These are phyloP conservation scores for Mesorhabditis spiculigera DNA, from an alignment of 2,888 invertebrate genomes.

Conservation along the genomic window DNA sequence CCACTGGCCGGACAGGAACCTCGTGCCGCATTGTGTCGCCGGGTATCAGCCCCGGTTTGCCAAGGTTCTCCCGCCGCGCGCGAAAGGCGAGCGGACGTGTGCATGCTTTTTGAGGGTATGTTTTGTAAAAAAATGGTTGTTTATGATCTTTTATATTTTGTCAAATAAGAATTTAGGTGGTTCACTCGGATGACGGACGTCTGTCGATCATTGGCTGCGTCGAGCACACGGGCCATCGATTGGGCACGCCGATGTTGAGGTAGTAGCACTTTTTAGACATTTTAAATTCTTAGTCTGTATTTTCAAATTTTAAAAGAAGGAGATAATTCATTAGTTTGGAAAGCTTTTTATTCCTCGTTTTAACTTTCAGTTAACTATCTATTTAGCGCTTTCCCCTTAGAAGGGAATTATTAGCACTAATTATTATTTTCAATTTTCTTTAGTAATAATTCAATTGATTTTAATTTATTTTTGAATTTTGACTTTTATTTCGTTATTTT, in stretches of 20 bases:
- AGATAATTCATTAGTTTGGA: too few species aligned
- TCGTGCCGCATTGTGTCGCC: background rate
- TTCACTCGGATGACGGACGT: slow-evolving; percentile 21
- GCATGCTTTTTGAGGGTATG: slow-evolving; percentile 21
- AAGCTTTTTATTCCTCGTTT: too few species aligned
- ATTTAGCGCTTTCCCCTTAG: too few species aligned
- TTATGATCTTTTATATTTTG: background rate
- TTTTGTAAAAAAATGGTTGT: background rate
- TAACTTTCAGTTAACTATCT: too few species aligned
- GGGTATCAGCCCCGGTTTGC: slow-evolving; percentile 8
- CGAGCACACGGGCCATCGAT: slow-evolving; percentile 39
- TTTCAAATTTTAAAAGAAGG: too few species aligned
- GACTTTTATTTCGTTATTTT: too few species aligned
- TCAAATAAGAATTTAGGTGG: slow-evolving; percentile 10
- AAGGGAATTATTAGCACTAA: too few species aligned
- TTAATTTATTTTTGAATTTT: too few species aligned
- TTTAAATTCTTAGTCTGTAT: too few species aligned
- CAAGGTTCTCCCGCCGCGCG: slow-evolving; percentile 8
- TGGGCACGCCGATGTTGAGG: slow-evolving; percentile 32
- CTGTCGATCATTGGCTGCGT: slow-evolving; percentile 30
- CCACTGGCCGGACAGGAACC: slow-evolving; percentile 12
- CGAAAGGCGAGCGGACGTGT: slow-evolving; percentile 21
- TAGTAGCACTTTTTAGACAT: too few species aligned
- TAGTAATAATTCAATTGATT: too few species aligned
- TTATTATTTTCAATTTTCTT: too few species aligned